A percentile compares a stretch with the other conserved stretches of the same genome.
Conservation (phyloP, 2,797 vertebrate genomes). For the Hippoglossus hippoglossus region DNA sequence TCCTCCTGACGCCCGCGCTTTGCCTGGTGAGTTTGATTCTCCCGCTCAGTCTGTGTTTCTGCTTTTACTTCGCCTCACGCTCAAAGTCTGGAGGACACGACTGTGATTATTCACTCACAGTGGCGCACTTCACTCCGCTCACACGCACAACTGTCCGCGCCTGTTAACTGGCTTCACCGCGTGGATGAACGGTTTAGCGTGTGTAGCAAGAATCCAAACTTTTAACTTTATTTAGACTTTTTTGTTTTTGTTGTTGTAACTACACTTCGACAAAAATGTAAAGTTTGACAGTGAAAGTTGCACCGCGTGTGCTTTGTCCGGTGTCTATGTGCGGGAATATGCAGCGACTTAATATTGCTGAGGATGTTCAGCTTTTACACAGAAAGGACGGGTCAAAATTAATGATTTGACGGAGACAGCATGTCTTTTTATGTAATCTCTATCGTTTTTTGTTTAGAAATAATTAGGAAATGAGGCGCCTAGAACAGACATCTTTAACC, state of each 20-base stretch:
- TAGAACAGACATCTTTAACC: background rate
- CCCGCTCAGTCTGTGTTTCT: constrained; percentile 1
- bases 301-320: no score
- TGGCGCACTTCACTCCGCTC: background rate
- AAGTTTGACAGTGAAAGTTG: background rate
- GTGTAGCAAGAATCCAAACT: background rate
- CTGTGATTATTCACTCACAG: background rate
- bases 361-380: background rate
- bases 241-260: background rate
- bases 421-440: background rate
- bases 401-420: fast-evolving
- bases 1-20: constrained; percentile 91
- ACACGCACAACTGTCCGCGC: no score
- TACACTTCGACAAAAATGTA: no score
- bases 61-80: constrained; percentile 17
- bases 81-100: background rate
- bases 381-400: background rate
- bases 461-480: background rate
- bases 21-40: constrained; percentile 90
- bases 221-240: background rate
- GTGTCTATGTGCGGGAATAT: constrained; percentile 43
- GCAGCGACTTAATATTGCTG: background rate
- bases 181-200: no score
- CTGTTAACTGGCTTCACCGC: background rate
- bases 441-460: background rate